Evolutionary conservation across 2,797 vertebrate genomes (phyloP).

Genomic region (Oreortyx pictus): DNA sequence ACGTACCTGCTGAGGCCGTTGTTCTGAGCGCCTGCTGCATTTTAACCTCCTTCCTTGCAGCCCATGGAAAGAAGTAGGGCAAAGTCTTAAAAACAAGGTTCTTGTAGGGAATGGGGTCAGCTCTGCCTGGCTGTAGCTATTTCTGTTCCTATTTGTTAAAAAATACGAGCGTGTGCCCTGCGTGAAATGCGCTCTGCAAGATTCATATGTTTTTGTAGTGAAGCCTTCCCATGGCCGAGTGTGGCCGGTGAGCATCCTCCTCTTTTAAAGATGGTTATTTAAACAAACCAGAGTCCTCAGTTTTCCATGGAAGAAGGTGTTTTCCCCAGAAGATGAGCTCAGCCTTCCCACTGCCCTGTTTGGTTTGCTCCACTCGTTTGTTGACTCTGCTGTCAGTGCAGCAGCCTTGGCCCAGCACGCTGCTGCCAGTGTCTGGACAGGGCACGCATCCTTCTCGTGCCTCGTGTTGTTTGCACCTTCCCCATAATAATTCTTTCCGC

Average conservation of each 20-base stretch:
- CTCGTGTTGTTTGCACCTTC: rapidly evolving
- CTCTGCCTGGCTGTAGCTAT: neutral
- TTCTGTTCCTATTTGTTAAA: neutral
- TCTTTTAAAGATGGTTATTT: neutral
- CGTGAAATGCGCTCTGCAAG: rapidly evolving
- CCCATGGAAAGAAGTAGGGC: neutral
- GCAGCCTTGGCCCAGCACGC: neutral
- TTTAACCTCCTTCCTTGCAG: neutral
- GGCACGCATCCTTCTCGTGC: neutral
- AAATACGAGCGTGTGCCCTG: neutral
- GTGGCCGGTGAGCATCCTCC: neutral
- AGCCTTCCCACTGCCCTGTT: neutral
- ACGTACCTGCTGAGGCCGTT: conserved; percentile 21
- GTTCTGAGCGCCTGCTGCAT: conserved; percentile 28
- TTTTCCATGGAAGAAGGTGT: neutral
- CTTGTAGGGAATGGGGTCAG: neutral
- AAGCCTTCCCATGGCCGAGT: neutral
- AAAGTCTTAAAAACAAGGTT: neutral
- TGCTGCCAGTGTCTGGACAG: neutral
- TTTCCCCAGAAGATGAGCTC: neutral
- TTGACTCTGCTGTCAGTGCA: neutral
- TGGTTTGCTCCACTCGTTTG: neutral
- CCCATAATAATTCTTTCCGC: neutral
- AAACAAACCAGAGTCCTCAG: neutral
- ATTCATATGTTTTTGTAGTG: rapidly evolving